Evolutionary conservation across 2,888 invertebrate species (phyloP).

Genomic region (Polydrusus cervinus): DNA sequence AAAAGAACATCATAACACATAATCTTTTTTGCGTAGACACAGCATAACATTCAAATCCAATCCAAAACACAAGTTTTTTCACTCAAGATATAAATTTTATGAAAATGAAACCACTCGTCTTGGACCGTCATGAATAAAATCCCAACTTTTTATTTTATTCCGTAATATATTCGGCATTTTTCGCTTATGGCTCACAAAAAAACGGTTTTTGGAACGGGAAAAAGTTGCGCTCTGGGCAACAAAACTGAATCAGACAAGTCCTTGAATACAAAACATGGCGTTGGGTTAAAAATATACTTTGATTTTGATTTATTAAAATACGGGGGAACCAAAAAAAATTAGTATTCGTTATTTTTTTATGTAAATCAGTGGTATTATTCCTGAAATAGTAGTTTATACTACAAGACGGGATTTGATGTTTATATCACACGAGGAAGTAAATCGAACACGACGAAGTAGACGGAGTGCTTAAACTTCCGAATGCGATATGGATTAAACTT

Average conservation of each 20-base stretch:
- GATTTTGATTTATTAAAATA: not conserved
- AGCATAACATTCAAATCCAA: slow-evolving; percentile 14
- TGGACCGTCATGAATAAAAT: slow-evolving; percentile 29
- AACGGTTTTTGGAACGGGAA: slow-evolving; percentile 14
- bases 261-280: slow-evolving; percentile 6
- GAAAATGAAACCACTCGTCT: slow-evolving; percentile 30
- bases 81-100: slow-evolving; percentile 24
- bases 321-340: not conserved
- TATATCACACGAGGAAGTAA: no score
- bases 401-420: no score
- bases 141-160: slow-evolving; percentile 27
- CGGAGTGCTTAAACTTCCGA: no score
- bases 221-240: not conserved
- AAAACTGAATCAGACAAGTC: slow-evolving; percentile 21
- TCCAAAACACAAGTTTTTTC: slow-evolving; percentile 14
- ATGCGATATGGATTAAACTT: no score
- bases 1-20: not conserved
- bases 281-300: slow-evolving; percentile 1
- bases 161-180: slow-evolving; percentile 26
- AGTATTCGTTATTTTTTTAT: no score
- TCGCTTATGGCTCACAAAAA: slow-evolving; percentile 17
- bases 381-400: no score
- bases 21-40: slow-evolving; percentile 4
- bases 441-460: no score
- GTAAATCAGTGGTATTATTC: no score